Conservation (phyloP, 2,113 vertebrate genomes). For the Scopus umbretta region DNA sequence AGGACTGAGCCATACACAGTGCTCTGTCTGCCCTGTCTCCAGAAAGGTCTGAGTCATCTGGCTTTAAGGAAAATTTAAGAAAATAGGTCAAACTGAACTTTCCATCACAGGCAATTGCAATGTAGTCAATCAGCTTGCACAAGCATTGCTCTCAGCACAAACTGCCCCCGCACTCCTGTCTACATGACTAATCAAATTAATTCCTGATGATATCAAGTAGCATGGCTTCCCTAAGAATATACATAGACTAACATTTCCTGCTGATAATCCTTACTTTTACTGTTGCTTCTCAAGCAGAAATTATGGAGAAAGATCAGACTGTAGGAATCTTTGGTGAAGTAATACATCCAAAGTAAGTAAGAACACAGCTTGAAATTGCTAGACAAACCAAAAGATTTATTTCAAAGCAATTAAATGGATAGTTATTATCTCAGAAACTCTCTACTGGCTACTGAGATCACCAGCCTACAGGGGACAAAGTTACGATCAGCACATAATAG, state of each 20-base stretch:
- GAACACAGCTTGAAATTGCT: neutral
- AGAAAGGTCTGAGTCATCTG: slow-evolving; percentile 27
- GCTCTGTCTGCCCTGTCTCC: neutral
- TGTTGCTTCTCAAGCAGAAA: neutral
- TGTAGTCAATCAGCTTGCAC: slow-evolving; percentile 22
- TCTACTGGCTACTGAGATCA: neutral
- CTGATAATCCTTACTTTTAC: neutral
- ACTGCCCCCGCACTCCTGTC: neutral
- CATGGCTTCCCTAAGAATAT: neutral
- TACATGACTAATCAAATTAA: slow-evolving; percentile 46
- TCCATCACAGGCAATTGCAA: neutral
- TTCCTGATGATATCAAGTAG: neutral
- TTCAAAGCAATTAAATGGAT: slow-evolving; percentile 16
- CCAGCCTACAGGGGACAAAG: neutral
- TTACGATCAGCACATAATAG: neutral
- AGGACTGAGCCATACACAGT: neutral
- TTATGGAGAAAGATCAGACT: neutral
- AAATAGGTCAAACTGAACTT: slow-evolving; percentile 51
- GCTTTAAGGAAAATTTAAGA: slow-evolving; percentile 29
- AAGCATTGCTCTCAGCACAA: slow-evolving; percentile 1
- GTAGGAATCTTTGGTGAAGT: neutral
- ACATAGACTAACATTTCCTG: neutral
- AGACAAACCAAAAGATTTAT: neutral
- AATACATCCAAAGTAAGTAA: neutral
- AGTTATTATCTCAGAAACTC: slow-evolving; percentile 8